Evolutionary conservation across 2,113 vertebrate species (phyloP), one percentile per base, ranked within the genome.

Genomic region (Sturnira hondurensis): DNA sequence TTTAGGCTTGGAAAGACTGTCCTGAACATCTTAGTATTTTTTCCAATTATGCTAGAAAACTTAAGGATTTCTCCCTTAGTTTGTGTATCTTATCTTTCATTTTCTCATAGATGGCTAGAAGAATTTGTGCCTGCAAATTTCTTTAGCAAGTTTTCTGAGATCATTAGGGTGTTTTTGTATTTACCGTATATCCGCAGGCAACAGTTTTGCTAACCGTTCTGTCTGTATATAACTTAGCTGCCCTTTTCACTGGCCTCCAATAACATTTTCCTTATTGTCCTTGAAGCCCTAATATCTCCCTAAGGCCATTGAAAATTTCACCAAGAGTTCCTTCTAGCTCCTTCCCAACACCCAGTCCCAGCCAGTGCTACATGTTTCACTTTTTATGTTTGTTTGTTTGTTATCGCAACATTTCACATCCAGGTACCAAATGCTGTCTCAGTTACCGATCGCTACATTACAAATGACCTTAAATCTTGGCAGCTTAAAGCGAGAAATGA

Each of bases 121-220:
- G 45, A 94, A 94, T 74, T 45, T 93, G 54, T 92, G 26, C 36
- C 90, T 87, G 22, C 4, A 89, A 43, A 96, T 84, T 20, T 85
- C 52, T n/a, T 86, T 96, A 93, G 45, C n/a, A 71, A 92, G 76
- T 38, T 90, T 86, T 90, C 36, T 96, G 87, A 92, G 71, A 95
- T 58, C 65, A 70, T 45, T 56, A 92, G 43, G 6, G 80, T 95
- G 47, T 14, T 80, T 74, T 95, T 86, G 56, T 94, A 71, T 65
- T 96, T 94, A 96, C 61, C 45, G 61, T 87, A 90, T 71, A 73
- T 63, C 74, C 80, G 14, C 38, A 81, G 89, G 82, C 68, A 95
- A 88, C 24, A 86, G 43, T 74, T 94, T 91, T 89, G 78, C 41
- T 91, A 89, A 82, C 56, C 70, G 24, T 47, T 94, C 50, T 93